Evolutionary conservation across 2,888 invertebrate genomes (phyloP).

Genomic region (Himalopsyche tibetana): DNA sequence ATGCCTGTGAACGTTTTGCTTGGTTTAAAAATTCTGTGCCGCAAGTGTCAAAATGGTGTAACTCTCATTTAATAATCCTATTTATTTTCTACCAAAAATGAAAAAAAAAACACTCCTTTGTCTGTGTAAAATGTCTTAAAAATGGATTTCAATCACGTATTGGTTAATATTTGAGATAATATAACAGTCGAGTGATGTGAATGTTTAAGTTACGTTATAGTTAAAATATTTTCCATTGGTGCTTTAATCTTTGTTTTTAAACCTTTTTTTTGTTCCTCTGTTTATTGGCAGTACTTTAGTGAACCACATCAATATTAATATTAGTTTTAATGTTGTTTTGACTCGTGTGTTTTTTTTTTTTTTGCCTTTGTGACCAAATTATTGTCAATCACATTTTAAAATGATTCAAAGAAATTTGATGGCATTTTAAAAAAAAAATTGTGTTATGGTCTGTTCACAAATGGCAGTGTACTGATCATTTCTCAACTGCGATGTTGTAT

Average conservation of each 20-base stretch:
- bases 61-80: constrained; percentile 26
- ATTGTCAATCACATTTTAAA: background rate
- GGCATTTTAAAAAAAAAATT: background rate
- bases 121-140: constrained; percentile 18
- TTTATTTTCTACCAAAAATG: constrained; percentile 34
- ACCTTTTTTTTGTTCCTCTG: constrained; percentile 14
- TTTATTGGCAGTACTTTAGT: constrained; percentile 34
- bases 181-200: constrained; percentile 16
- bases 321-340: constrained; percentile 34
- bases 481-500: constrained; percentile 38
- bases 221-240: constrained; percentile 34
- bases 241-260: constrained; percentile 33
- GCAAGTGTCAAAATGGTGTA: constrained; percentile 30
- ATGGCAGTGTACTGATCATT: constrained; percentile 40
- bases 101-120: constrained; percentile 22
- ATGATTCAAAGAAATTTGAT: constrained; percentile 3
- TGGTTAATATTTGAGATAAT: constrained; percentile 19
- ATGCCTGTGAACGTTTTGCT: constrained; percentile 34
- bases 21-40: constrained; percentile 24
- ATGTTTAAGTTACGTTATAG: constrained; percentile 31
- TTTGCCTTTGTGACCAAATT: constrained; percentile 11
- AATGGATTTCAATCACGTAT: constrained; percentile 13
- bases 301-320: constrained; percentile 23
- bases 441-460: background rate
- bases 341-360: constrained; percentile 36